Evolutionary conservation across 2,888 invertebrate species (phyloP), one percentile per base, ranked within the genome.

Genomic region (Glyphotaelius pellucidus): DNA sequence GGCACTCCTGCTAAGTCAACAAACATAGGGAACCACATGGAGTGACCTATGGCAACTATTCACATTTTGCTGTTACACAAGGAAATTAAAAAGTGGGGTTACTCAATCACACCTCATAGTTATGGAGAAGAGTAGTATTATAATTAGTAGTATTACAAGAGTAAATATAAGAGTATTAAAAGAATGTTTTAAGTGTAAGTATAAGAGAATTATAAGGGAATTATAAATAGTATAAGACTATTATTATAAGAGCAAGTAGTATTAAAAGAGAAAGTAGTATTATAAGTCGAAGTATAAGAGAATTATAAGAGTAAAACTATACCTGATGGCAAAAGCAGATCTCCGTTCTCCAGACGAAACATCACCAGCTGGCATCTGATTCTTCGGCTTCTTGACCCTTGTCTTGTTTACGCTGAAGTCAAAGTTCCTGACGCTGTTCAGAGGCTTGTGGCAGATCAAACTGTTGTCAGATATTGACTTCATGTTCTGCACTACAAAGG

Each of bases 381-480:
- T 98, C 94, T 98, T 98, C 25, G 98, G 97, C 94, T 96, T 97
- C 94, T 97, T 97, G 90, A 96, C 95, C 92, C 97, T 97, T 86
- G 96, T 96, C 95, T 98, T 98, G 93, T 97, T 97, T 30, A 95
- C 95, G 95, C 98, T 98, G 94, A 99, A 98, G 94, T 98, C 97
- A 94, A 99, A 95, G 92, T 97, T 97, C 81, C 97, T 97, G 92
- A 98, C 96, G 94, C 98, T 97, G 94, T 97, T 97, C 90, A 99
- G 95, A 3, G 99, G 98, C 95, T 98, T 98, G 95, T 99, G 98
- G 94, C 98, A 98, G 94, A 99, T 98, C 92, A 99, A 96, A 94
- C 99, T 98, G 94, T 98, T 98, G 93, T 99, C 98, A 94, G 98
- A 98, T 94, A 99, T 97, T 35, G 99, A 98, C 95, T 99, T 99